Evolutionary conservation across 2,113 vertebrate species (phyloP), one percentile per base, ranked within the genome.

Genomic region (Rattus rattus): DNA sequence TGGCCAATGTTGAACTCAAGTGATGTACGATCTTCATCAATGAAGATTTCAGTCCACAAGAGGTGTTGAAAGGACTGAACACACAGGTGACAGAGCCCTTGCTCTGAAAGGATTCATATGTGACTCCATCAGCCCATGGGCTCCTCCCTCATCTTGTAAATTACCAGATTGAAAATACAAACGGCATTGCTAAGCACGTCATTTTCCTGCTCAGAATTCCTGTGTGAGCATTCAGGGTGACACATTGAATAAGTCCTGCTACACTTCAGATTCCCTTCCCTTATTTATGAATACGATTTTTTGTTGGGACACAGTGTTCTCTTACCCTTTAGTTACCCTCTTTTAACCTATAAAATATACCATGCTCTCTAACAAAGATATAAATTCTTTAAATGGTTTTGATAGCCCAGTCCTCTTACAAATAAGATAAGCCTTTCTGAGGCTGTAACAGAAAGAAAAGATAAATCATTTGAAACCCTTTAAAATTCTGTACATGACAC

Each of bases 381-480:
- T 97, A 98, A 97, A 98, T 97, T 97, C 97, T 91, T 97, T 94
- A 96, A 97, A 98, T 97, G 97, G 86, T 98, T 98, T 98, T 96
- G 95, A 98, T 92, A 97, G 94, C 95, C 85, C 80, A 76, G 39
- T 26, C 80, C 95, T 94, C 47, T 73, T 81, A 85, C 91, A 94
- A 97, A 98, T 97, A 98, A 72, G 95, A 97, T 89, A 98, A 97
- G 97, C 96, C 95, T 94, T 98, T 98, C 91, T 98, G 97, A 98
- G 97, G 75, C 88, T 85, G 90, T 97, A 97, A 97, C 56, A 97
- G 95, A 94, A 96, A 92, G 65, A 90, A 91, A 97, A 96, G 97
- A 98, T 98, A 98, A 98, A 98, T 99, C 98, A 98, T 98, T 98
- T 98, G 96, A 97, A 98, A 98, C 98, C 97, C 98, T 99, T 99